Percentiles rank a stretch among this genome's conserved stretches.
Conservation (phyloP, 2,797 vertebrate species). For the Macroramphosus scolopax region DNA sequence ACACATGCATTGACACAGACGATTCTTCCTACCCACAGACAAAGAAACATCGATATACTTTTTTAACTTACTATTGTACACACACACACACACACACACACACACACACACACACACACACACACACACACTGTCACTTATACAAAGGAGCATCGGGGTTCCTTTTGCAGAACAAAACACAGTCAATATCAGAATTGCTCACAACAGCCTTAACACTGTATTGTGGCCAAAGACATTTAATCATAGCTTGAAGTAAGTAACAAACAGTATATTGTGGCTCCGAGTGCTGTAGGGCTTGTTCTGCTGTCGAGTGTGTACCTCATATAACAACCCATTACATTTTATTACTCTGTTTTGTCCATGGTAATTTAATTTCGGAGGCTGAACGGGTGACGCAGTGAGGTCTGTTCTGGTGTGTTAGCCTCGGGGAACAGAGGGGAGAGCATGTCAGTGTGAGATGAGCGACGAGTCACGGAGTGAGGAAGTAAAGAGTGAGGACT, state of each 20-base stretch:
- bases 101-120: background rate
- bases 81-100: background rate
- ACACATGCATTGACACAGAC: background rate
- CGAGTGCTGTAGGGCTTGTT: conserved; percentile 48
- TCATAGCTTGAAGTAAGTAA: conserved; percentile 26
- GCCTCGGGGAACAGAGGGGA: conserved; percentile 41
- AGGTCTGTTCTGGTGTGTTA: conserved; percentile 45
- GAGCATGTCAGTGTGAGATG: conserved; percentile 38
- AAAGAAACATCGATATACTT: background rate
- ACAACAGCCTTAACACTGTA: background rate
- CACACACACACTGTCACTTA: background rate
- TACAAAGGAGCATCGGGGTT: background rate
- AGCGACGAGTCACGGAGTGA: conserved; percentile 31
- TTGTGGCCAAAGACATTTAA: conserved; percentile 11
- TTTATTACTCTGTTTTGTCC: conserved; percentile 73
- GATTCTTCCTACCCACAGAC: too few relatives aligned
- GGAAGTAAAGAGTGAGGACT: conserved; percentile 14
- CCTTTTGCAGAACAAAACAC: too few relatives aligned
- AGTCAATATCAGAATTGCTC: background rate
- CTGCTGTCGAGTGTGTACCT: conserved; percentile 47
- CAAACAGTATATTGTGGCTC: conserved; percentile 22
- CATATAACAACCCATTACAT: conserved; percentile 69
- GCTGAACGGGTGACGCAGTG: conserved; percentile 58
- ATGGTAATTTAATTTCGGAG: conserved; percentile 70
- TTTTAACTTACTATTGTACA: too few relatives aligned